phyloP scores from a whole-genome alignment of 2,888 invertebrate species.

The Epinotia brunnichana region DNA sequence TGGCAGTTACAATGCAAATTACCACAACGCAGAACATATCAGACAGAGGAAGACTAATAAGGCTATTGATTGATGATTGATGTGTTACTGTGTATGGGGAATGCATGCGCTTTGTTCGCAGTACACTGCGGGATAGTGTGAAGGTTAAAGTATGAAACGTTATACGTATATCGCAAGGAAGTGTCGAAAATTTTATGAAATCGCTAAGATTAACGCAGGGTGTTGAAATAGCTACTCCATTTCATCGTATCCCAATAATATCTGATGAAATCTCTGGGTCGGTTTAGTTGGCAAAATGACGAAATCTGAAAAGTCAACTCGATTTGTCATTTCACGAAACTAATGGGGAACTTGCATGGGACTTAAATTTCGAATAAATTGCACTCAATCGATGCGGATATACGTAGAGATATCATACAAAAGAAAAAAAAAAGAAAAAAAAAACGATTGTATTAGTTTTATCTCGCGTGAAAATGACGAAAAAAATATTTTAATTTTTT shows the following conservation, averaged over 20 bases:
- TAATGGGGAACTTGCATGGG: no score
- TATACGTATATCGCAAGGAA: not conserved
- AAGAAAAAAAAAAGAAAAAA: no score
- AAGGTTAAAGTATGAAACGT: not conserved
- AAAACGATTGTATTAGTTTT: no score
- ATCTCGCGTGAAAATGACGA: no score
- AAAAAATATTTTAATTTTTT: no score
- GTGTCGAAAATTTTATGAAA: not conserved
- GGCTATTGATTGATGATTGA: conserved; percentile 38
- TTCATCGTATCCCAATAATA: no score
- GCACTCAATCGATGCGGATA: no score
- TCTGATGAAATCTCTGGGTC: no score
- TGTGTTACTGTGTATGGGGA: conserved; percentile 22
- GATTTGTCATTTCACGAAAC: not conserved
- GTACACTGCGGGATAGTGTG: conserved; percentile 43
- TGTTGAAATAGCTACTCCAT: no score
- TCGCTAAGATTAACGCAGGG: not conserved
- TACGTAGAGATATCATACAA: no score
- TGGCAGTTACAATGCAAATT: conserved; percentile 27
- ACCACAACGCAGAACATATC: conserved; percentile 11
- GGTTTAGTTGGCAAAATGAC: no score
- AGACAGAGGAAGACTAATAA: conserved; percentile 20
- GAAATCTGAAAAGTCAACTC: not conserved
- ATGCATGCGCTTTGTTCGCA: conserved; percentile 33
- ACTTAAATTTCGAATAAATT: no score